Evolutionary conservation across 2,113 vertebrate species (phyloP).

Genomic region (human (Homo sapiens)): GRCh38 chr1:54014501-54015000

Average conservation of each 20-base stretch:
- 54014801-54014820: not conserved
- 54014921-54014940: not conserved
- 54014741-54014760: not conserved
- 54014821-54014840: not conserved
- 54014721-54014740: not conserved
- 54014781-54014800: not conserved
- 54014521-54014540: not conserved
- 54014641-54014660: not conserved
- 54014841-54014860: not conserved
- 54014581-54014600: not conserved
- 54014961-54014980: not conserved
- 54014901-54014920: not conserved
- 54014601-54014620: rapidly evolving
- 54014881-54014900: not conserved
- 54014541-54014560: not conserved
- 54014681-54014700: not conserved
- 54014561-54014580: not conserved
- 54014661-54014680: not conserved
- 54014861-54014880: not conserved
- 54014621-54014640: not conserved
- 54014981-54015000: not conserved
- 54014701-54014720: not conserved
- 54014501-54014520: not conserved
- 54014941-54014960: not conserved
- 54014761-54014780: not conserved